Evolutionary conservation across 2,113 vertebrate species (phyloP).

Genomic region (Syngnathus typhle): DNA sequence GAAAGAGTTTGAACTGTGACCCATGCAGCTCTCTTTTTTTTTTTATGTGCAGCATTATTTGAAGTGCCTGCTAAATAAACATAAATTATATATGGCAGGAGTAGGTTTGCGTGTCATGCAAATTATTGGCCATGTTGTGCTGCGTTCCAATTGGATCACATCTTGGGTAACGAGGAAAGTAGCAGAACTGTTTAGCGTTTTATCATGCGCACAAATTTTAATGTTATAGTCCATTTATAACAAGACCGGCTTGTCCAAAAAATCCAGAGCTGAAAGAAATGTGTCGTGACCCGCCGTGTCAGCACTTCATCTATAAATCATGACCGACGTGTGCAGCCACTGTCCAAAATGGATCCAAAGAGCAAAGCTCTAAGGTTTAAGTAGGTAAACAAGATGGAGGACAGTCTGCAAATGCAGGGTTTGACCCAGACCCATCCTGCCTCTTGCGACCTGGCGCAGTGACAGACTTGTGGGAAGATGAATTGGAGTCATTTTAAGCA

Average conservation of each 20-base stretch:
- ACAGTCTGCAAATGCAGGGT: background rate
- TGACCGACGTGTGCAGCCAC: background rate
- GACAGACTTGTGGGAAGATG: background rate
- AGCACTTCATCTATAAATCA: conserved; percentile 1
- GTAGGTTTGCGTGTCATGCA: conserved; percentile 1
- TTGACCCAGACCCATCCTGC: background rate
- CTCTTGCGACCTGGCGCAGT: background rate
- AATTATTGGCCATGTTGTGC: background rate
- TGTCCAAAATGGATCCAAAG: background rate
- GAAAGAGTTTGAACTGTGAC: conserved; percentile 25
- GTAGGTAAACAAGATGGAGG: background rate
- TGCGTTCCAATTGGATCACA: background rate
- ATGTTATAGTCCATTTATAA: background rate
- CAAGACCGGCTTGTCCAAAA: background rate
- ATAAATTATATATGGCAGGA: conserved; percentile 34
- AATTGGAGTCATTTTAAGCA: too few species aligned
- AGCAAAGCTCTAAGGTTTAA: background rate
- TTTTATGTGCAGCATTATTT: conserved; percentile 21
- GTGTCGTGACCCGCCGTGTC: background rate
- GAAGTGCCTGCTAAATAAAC: conserved; percentile 31
- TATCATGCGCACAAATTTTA: background rate
- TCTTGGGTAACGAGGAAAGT: background rate
- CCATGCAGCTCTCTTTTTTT: conserved; percentile 19
- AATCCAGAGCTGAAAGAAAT: background rate
- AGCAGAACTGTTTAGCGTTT: background rate